Conservation (phyloP, 2,888 invertebrate genomes). For the Folsomia candida region DNA sequence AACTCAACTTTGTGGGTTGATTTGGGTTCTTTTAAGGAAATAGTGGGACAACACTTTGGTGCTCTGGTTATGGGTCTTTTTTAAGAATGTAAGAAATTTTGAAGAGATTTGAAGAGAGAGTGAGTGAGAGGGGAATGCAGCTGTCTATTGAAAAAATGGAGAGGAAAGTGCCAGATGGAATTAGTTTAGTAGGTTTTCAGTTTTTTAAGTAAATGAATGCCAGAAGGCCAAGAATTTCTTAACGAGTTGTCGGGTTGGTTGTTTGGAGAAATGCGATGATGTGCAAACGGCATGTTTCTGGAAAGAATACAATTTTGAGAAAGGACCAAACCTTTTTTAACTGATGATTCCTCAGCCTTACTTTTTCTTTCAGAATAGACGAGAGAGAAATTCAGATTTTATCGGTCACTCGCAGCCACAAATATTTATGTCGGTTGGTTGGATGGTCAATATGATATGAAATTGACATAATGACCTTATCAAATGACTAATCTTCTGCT, state of each 20-base stretch:
- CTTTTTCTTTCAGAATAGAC: neutral
- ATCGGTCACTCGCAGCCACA: neutral
- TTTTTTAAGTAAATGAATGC: neutral
- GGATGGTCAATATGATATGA: neutral
- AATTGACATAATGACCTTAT: constrained; percentile 6
- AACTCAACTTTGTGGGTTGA: neutral
- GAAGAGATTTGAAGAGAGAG: neutral
- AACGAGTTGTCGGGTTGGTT: neutral
- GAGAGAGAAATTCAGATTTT: neutral
- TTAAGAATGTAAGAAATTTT: no score
- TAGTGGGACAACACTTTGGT: no score
- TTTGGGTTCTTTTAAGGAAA: neutral
- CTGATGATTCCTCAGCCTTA: neutral
- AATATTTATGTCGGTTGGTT: neutral
- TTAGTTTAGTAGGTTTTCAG: neutral
- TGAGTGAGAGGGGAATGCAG: no score
- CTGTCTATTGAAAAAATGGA: neutral
- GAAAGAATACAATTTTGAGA: neutral
- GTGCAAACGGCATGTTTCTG: neutral
- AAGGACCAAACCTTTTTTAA: neutral
- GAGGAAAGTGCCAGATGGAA: neutral
- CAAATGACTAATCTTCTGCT: neutral
- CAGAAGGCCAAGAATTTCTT: neutral
- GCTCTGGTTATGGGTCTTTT: no score
- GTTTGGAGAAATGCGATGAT: neutral